Base-by-base conservation (phyloP, 2,797 vertebrate genomes). In the Anomalospiza imberbis region DNA sequence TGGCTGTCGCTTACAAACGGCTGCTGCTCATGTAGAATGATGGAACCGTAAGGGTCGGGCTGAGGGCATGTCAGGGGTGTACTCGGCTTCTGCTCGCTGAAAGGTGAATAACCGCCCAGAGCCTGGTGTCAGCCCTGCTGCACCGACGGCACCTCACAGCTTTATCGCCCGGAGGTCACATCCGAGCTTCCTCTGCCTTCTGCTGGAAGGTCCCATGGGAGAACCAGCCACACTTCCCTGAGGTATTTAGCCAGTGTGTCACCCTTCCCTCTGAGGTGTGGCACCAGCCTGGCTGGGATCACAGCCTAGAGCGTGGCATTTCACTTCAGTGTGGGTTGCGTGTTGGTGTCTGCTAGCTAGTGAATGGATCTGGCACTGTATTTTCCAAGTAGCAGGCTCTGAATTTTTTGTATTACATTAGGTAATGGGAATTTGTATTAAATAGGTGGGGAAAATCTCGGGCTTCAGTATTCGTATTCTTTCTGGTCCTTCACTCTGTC, bases 11-110 rank as follows among this genome's bases (percentile, higher is more conserved):
- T 51, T 5, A 1, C 62, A 9, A 2, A 18, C 5, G 32, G 40
- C 38, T 3, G 6, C 79, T 31, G 51, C 26, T 50, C 4, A 0
- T 2, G n/a, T 1, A 1, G 13, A 12, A 6, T 1, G 78, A 6
- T 20, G 7, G n/a, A 13, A 4, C 13, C 3, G 7, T 21, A 10
- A 13, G 26, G 28, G 19, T 31, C 13, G 58, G 20, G 1, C 22
- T 12, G n/a, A 10, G 0, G 3, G 6, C 0, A 2, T 3, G 31
- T 15, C 16, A 1, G 60, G 74, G 55, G 2, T 31, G 55, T 12
- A 1, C 40, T 32, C 8, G 8, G 24, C 13, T 67, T 8, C 36
- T 85, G 82, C 79, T 32, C 1, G 5, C 61, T 3, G 50, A 6
- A 32, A 6, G 29, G 48, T 7, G 12, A 44, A 15, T 1, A 21